Percentiles rank a stretch among this genome's conserved stretches.
phyloP scores from a whole-genome alignment of 2,888 invertebrate species.

The Creontiades dilutus region DNA sequence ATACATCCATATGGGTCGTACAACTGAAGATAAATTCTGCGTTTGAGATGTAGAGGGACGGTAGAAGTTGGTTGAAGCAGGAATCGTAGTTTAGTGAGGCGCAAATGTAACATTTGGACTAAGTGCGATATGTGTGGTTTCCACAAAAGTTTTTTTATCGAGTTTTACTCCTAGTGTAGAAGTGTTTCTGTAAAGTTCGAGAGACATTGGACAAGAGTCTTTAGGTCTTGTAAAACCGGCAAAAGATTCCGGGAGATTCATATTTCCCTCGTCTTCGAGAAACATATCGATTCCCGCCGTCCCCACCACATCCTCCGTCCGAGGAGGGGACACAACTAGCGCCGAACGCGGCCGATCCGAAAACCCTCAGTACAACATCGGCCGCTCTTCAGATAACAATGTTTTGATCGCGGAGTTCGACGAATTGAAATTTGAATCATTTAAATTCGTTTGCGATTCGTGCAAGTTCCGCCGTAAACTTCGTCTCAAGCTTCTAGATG shows the following conservation, averaged over 20 bases:
- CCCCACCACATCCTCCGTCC: not conserved
- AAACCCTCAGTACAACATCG: slow-evolving; percentile 28
- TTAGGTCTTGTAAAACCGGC: too few species aligned
- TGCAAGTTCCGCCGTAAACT: not conserved
- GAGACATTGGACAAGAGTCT: too few species aligned
- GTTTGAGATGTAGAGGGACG: too few species aligned
- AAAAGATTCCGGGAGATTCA: not conserved
- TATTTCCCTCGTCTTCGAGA: not conserved
- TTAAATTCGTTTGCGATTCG: not conserved
- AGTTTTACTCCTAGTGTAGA: too few species aligned
- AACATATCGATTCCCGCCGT: slow-evolving; percentile 1
- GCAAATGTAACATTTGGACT: too few species aligned
- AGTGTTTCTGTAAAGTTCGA: too few species aligned
- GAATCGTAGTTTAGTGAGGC: too few species aligned
- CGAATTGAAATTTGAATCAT: not conserved
- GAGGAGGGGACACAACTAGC: not conserved
- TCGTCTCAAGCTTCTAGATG: not conserved
- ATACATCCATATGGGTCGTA: too few species aligned
- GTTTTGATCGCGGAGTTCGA: not conserved
- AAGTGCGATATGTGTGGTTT: too few species aligned
- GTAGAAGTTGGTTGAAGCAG: too few species aligned
- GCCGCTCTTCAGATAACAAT: slow-evolving; percentile 22
- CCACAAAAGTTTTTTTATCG: too few species aligned
- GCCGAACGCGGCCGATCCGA: not conserved
- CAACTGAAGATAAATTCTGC: too few species aligned